Base-by-base conservation (phyloP, 2,113 vertebrate genomes). In the Cygnus buccinator region DNA sequence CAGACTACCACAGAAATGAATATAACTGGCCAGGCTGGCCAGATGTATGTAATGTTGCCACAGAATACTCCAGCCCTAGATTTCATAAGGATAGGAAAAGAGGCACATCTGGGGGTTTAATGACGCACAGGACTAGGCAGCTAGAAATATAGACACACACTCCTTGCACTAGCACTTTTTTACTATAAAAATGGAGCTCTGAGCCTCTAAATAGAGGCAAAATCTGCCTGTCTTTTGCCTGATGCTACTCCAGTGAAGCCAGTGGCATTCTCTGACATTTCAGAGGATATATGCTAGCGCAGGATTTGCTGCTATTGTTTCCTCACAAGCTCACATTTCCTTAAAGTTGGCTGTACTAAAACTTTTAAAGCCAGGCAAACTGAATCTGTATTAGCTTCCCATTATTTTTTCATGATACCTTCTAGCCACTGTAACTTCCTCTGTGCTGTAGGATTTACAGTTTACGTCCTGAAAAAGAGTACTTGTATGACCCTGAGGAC, bases 391-490 rank as follows among this genome's bases (percentile, higher is more conserved):
- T 97, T 94, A 97, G 94, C 82, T 97, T 95, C 74, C 84, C 83
- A 96, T 96, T 94, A 97, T 77, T 95, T 97, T 97, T 98, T 96
- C 94, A 97, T 95, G 83, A 94, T 71, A 92, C 80, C 92, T 96
- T 93, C 94, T 18, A 96, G 95, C 87, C 65, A 94, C 82, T 15
- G 10, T 90, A 95, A 83, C 85, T 96, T 90, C 67, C 96, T 94
- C 29, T 50, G 68, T 95, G 76, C 78, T 84, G 85, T 48, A 85
- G 89, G 79, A 97, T 97, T 98, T 97, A 96, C 92, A 94, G 88
- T 92, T 97, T 78, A 96, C 62, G 57, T 93, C 91, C 89, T 93
- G n/a, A 84, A 95, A 93, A 88, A 95, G 93, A 84, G 81, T 76
- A 89, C 78, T 95, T 52, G 61, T 44, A 25, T 80, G 87, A 95